Conservation (phyloP, 2,888 invertebrate species). For the Teleiodes luculella region DNA sequence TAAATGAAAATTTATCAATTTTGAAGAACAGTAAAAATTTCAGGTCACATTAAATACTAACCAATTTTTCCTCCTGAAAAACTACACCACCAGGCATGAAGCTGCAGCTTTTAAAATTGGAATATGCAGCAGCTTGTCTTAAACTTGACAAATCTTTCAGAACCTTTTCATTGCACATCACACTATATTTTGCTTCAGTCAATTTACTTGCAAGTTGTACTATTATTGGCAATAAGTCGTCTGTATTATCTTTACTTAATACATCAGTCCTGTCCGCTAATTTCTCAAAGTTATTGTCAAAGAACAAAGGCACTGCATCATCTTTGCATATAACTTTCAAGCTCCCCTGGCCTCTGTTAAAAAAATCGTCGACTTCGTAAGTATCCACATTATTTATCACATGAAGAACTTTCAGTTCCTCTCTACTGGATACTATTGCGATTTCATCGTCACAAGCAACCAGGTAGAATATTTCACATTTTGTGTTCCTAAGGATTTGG, state of each 20-base stretch:
- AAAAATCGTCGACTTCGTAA: conserved; percentile 44
- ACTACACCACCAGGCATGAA: conserved; percentile 40
- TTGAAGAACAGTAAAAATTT: too few species aligned
- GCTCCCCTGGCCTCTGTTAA: conserved; percentile 42
- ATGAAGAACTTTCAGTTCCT: conserved; percentile 34
- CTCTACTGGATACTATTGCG: conserved; percentile 43
- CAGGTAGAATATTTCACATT: conserved; percentile 53
- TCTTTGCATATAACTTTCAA: conserved; percentile 47
- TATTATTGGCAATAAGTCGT: conserved; percentile 39
- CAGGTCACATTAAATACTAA: background rate
- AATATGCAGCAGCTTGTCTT: conserved; percentile 46
- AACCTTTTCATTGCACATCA: conserved; percentile 46
- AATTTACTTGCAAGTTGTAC: conserved; percentile 51
- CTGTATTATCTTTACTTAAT: conserved; percentile 20
- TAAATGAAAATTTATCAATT: background rate
- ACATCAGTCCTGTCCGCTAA: conserved; percentile 29
- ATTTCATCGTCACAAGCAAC: conserved; percentile 40
- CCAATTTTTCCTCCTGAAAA: conserved; percentile 27
- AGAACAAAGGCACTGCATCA: conserved; percentile 55
- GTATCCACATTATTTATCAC: conserved; percentile 42
- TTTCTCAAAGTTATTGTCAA: conserved; percentile 54
- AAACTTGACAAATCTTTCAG: conserved; percentile 42
- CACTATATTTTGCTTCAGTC: conserved; percentile 49
- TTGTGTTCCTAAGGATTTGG: conserved; percentile 46
- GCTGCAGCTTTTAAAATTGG: conserved; percentile 39